phyloP scores from a whole-genome alignment of 2,888 invertebrate species.

The Physocephala rufipes region DNA sequence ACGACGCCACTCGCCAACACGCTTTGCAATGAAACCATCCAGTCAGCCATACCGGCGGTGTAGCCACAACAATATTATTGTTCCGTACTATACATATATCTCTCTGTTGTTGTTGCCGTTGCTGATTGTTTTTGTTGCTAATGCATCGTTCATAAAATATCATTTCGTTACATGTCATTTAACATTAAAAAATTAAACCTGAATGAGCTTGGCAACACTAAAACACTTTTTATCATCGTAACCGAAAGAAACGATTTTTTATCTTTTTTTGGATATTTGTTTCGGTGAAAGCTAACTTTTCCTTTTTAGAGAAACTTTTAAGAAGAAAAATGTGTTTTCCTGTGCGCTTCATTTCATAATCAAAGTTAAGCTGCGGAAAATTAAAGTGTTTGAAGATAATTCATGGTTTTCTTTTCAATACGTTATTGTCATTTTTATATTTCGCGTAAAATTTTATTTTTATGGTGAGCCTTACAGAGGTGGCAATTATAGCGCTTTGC shows the following conservation, averaged over 20 bases:
- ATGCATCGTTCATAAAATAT: slow-evolving; percentile 6
- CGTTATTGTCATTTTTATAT: no score
- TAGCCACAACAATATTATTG: no score
- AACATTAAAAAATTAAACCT: slow-evolving; percentile 26
- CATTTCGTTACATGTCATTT: slow-evolving; percentile 30
- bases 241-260: neutral
- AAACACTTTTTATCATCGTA: neutral
- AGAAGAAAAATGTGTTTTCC: neutral
- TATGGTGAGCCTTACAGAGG: no score
- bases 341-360: neutral
- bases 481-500: no score
- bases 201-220: slow-evolving; percentile 3
- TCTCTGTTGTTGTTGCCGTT: neutral
- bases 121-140: slow-evolving; percentile 17
- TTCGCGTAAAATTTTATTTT: no score
- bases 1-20: no score
- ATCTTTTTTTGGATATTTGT: neutral
- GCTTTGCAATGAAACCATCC: no score
- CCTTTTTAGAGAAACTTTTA: neutral
- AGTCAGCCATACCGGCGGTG: no score
- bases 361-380: slow-evolving; percentile 23
- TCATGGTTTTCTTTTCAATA: no score
- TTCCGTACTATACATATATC: neutral
- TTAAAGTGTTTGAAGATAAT: neutral
- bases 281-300: neutral